Evolutionary conservation across 64 coral and sea anemone genomes (phyloP).

Genomic region (Catalaphyllia jardinei): DNA sequence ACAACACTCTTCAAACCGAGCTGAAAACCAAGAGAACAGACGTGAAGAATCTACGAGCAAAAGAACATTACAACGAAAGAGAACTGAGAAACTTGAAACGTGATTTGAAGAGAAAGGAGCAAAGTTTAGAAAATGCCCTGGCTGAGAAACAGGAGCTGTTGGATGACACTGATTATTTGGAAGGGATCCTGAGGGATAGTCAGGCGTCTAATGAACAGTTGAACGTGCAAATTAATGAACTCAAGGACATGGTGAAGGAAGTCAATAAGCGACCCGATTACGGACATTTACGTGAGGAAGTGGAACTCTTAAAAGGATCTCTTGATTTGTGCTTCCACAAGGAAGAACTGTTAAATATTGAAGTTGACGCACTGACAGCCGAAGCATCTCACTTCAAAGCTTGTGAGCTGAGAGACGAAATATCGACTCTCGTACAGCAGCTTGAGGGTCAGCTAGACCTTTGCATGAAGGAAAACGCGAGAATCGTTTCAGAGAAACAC

Average conservation of each 20-base stretch:
- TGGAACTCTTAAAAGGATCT: neutral
- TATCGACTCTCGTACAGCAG: neutral
- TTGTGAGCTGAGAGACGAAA: neutral
- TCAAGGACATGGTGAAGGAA: neutral
- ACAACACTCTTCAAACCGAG: neutral
- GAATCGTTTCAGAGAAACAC: neutral
- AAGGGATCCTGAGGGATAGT: neutral
- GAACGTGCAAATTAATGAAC: neutral
- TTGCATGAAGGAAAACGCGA: neutral
- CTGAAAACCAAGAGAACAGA: neutral
- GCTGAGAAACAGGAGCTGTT: neutral
- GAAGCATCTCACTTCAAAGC: neutral
- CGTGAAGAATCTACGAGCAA: neutral
- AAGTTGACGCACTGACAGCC: neutral
- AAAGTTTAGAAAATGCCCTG: neutral
- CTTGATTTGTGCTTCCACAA: neutral
- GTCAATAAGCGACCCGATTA: neutral
- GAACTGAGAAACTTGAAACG: slow-evolving; percentile 13
- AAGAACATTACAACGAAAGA: neutral
- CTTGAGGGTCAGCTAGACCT: neutral
- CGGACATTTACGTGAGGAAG: neutral
- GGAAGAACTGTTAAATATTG: neutral
- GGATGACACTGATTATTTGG: neutral
- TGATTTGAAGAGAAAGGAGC: neutral
- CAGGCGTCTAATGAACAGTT: neutral